Percentiles rank a stretch among this genome's conserved stretches.
phyloP scores from a whole-genome alignment of 2,113 vertebrate species.

The Prionailurus bengalensis region DNA sequence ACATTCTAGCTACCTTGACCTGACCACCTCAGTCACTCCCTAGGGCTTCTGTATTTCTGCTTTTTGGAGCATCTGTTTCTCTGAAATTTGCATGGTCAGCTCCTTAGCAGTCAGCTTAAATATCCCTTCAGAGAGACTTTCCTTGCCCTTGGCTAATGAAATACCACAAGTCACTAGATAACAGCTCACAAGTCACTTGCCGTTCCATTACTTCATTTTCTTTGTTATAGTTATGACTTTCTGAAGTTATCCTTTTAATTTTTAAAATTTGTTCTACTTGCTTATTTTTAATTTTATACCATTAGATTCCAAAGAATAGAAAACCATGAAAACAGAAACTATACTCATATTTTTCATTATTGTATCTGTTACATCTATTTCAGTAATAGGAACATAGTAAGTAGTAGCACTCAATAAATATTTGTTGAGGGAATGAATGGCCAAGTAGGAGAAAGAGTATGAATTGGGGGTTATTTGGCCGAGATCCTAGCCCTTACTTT shows the following conservation, averaged over 20 bases:
- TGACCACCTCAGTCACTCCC: background rate
- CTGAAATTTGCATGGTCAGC: background rate
- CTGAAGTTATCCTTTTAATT: background rate
- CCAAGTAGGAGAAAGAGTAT: background rate
- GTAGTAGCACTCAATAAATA: background rate
- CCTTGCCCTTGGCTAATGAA: background rate
- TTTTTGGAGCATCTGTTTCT: background rate
- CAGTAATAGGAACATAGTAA: background rate
- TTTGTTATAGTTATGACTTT: background rate
- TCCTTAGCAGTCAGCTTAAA: background rate
- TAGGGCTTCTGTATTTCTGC: background rate
- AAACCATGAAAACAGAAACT: background rate
- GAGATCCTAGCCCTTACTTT: background rate
- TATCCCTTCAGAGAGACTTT: background rate
- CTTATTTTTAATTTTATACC: background rate
- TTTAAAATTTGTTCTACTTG: background rate
- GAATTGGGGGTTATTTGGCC: background rate
- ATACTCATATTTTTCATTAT: background rate
- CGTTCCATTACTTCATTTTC: background rate
- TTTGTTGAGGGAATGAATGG: background rate
- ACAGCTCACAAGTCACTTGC: background rate
- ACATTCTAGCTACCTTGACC: background rate
- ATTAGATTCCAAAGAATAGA: background rate
- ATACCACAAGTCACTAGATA: background rate
- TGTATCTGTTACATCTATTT: background rate